Evolutionary conservation across 2,113 vertebrate genomes (phyloP).

Genomic region (Balaenoptera acutorostrata): DNA sequence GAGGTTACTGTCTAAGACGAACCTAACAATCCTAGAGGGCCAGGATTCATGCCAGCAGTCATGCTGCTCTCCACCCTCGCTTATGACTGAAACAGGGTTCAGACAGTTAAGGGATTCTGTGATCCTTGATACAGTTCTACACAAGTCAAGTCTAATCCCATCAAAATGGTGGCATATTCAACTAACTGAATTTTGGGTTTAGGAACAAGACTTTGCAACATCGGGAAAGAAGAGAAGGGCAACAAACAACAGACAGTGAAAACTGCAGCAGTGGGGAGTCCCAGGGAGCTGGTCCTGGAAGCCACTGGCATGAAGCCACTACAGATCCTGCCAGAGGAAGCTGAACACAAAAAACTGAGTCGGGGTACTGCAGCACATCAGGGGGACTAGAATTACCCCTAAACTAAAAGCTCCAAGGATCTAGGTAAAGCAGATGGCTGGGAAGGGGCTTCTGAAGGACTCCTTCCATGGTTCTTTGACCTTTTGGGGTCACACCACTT

Average conservation of each 20-base stretch:
- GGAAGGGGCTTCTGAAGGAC: not conserved
- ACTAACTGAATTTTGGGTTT: constrained; percentile 43
- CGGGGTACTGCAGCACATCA: not conserved
- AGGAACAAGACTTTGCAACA: constrained; percentile 69
- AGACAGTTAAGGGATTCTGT: not conserved
- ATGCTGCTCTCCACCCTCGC: not conserved
- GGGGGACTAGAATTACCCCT: not conserved
- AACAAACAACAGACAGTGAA: not conserved
- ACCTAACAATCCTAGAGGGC: not conserved
- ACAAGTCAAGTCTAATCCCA: not conserved
- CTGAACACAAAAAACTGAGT: not conserved
- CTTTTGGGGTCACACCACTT: not conserved
- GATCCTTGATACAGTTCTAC: not conserved
- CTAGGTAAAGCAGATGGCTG: not conserved
- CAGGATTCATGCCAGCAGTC: not conserved
- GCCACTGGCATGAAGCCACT: not conserved
- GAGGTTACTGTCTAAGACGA: not conserved
- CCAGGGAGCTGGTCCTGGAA: not conserved
- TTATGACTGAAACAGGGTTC: not conserved
- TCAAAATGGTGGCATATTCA: not conserved
- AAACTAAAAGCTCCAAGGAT: not conserved
- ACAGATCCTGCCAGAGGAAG: not conserved
- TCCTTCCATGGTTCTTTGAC: not conserved
- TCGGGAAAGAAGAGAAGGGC: constrained; percentile 27
- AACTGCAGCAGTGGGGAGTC: not conserved